Percentiles rank a stretch among this genome's conserved stretches.
Evolutionary conservation across 2,113 vertebrate species (phyloP).

Genomic region (Nanorana parkeri): DNA sequence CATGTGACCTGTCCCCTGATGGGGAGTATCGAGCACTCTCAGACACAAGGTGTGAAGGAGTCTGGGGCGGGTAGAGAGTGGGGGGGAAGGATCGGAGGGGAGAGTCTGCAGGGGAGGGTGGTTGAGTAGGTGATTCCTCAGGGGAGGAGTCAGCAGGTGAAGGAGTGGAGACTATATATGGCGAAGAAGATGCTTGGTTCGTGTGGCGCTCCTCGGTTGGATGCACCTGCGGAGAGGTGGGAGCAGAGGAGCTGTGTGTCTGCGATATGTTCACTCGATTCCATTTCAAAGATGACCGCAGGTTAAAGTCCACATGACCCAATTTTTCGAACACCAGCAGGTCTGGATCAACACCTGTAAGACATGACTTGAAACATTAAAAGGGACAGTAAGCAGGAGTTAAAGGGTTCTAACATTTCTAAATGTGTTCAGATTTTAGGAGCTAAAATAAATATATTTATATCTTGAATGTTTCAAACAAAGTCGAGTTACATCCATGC

Average conservation of each 20-base stretch:
- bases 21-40: not conserved
- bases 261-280: conserved; percentile 66
- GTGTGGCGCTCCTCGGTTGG: not conserved
- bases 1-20: not conserved
- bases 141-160: not conserved
- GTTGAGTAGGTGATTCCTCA: conserved; percentile 1
- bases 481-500: no score
- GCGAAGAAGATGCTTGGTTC: not conserved
- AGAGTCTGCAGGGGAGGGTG: conserved; percentile 5
- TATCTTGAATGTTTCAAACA: no score
- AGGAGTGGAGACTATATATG: not conserved
- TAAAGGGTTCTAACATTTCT: not conserved
- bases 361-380: not conserved
- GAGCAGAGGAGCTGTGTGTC: not conserved
- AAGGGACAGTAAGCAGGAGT: no score
- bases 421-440: not conserved
- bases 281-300: conserved; percentile 68
- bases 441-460: no score
- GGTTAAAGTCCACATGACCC: conserved; percentile 68
- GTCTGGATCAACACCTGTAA: conserved; percentile 89
- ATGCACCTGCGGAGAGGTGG: not conserved
- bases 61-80: not conserved
- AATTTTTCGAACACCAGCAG: conserved; percentile 88
- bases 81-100: conserved; percentile 35
- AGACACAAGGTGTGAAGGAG: not conserved